Conservation (phyloP, 2,888 invertebrate species). For the Ormyrus rosae region DNA sequence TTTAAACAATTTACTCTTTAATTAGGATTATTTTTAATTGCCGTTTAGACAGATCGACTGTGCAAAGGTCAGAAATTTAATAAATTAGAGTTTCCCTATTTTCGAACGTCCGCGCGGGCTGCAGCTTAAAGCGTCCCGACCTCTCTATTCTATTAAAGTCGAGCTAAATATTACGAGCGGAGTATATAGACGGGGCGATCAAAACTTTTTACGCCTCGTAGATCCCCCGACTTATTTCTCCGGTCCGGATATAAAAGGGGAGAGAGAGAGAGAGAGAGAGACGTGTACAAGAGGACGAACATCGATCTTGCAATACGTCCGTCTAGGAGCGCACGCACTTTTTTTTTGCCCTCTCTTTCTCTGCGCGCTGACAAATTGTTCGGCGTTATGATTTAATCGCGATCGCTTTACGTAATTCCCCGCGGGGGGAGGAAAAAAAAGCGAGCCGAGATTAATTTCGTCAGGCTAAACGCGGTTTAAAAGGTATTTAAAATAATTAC, state of each 20-base stretch:
- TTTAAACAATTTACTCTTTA: too few relatives aligned
- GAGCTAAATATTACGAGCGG: slow-evolving; percentile 12
- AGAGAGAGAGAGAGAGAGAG: not conserved
- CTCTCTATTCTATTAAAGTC: slow-evolving; percentile 18
- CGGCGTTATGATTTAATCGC: slow-evolving; percentile 36
- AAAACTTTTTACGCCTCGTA: slow-evolving; percentile 18
- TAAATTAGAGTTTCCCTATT: too few relatives aligned
- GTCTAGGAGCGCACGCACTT: not conserved
- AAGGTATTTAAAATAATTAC: too few relatives aligned
- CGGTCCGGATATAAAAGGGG: not conserved
- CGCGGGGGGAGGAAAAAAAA: too few relatives aligned
- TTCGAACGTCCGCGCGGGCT: too few relatives aligned
- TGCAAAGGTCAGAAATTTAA: too few relatives aligned
- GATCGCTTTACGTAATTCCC: not conserved
- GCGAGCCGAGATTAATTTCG: too few relatives aligned
- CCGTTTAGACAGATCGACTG: not conserved
- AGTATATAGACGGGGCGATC: slow-evolving; percentile 5
- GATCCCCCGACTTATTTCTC: slow-evolving; percentile 6
- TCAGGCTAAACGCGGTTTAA: too few relatives aligned
- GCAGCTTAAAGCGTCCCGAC: not conserved
- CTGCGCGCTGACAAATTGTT: slow-evolving; percentile 26
- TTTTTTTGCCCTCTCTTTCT: slow-evolving; percentile 12
- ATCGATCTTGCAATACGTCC: slow-evolving; percentile 44
- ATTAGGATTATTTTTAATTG: too few relatives aligned
- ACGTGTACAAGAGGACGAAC: slow-evolving; percentile 6